Conservation (phyloP, 2,113 vertebrate genomes). For the Centrocercus urophasianus region DNA sequence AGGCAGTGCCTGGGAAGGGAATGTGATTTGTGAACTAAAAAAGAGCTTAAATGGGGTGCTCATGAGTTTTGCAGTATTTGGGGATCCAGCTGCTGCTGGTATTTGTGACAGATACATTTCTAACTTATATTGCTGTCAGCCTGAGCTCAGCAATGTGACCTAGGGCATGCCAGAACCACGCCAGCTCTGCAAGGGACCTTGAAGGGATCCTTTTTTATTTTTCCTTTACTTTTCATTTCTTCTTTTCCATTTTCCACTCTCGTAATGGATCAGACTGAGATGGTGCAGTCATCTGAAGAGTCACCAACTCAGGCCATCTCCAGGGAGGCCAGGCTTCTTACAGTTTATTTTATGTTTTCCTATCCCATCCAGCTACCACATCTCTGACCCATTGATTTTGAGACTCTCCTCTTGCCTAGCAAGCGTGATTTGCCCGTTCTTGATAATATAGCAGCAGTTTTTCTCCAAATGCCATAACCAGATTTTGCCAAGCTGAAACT, state of each 20-base stretch:
- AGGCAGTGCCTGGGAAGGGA: background rate
- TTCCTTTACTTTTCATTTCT: background rate
- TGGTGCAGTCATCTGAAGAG: background rate
- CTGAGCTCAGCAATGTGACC: background rate
- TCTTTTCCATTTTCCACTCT: background rate
- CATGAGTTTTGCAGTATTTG: background rate
- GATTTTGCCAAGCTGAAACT: background rate
- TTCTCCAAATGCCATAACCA: background rate
- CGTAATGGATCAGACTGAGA: background rate
- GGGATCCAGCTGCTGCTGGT: background rate
- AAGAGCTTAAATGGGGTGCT: background rate
- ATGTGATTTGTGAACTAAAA: background rate
- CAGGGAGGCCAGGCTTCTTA: accelerated
- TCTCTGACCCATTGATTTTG: background rate
- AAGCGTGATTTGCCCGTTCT: background rate
- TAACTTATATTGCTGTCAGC: background rate
- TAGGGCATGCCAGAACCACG: background rate
- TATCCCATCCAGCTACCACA: background rate
- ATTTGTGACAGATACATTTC: background rate
- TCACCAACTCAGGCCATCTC: background rate
- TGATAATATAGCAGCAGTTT: background rate
- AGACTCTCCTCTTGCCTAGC: background rate
- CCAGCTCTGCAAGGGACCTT: background rate
- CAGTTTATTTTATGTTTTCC: background rate
- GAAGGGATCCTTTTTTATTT: background rate